Evolutionary conservation across 2,113 vertebrate species (phyloP).

Genomic region (Octodon degus): DNA sequence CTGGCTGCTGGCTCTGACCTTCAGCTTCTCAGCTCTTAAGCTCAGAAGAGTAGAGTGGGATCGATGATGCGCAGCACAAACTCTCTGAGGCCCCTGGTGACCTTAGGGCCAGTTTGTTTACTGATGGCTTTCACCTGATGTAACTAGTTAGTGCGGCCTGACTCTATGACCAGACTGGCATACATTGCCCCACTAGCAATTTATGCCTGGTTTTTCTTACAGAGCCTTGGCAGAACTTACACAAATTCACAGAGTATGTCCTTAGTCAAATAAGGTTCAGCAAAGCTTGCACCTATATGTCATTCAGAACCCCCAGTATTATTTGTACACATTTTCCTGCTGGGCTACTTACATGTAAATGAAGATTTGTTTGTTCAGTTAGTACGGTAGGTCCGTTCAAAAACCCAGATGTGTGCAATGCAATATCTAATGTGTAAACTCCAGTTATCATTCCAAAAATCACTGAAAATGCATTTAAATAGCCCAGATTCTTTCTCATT

Average conservation of each 20-base stretch:
- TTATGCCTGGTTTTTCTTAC: not conserved
- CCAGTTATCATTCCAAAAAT: not conserved
- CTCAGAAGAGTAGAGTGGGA: not conserved
- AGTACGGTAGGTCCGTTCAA: not conserved
- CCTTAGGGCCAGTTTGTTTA: not conserved
- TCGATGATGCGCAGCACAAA: not conserved
- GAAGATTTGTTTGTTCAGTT: not conserved
- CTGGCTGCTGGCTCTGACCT: not conserved
- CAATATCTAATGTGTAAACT: not conserved
- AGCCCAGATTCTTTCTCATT: not conserved
- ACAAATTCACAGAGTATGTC: not conserved
- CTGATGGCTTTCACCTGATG: not conserved
- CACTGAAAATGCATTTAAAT: not conserved
- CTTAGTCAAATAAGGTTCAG: not conserved
- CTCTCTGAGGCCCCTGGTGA: not conserved
- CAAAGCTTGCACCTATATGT: not conserved
- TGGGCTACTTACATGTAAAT: not conserved
- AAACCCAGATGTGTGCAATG: not conserved
- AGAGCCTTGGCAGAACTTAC: not conserved
- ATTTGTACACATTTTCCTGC: not conserved
- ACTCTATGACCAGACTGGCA: not conserved
- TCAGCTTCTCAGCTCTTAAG: not conserved
- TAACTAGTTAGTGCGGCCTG: slow-evolving; percentile 2
- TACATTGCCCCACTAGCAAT: not conserved
- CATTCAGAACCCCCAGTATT: not conserved